phyloP scores from a whole-genome alignment of 2,888 invertebrate genomes.

The Trachelus iudaicus region DNA sequence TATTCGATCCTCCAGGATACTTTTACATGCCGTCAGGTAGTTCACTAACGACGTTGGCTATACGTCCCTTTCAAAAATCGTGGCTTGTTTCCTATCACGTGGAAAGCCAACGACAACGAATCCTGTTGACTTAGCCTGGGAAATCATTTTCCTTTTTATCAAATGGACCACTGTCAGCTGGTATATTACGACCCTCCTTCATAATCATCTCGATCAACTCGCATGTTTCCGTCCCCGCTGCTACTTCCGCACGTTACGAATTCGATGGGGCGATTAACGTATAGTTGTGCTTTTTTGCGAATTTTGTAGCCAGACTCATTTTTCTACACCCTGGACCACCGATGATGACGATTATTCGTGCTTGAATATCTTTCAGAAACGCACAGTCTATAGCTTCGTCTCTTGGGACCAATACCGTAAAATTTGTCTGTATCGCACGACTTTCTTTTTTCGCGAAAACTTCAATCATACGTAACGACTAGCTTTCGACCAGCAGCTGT shows the following conservation, averaged over 20 bases:
- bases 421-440: neutral
- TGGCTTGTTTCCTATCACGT: conserved; percentile 36
- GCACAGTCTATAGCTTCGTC: conserved; percentile 24
- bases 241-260: conserved; percentile 35
- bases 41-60: conserved; percentile 37
- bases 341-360: conserved; percentile 42
- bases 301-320: conserved; percentile 29
- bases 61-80: conserved; percentile 36
- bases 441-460: neutral
- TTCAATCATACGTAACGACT: neutral
- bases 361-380: conserved; percentile 10
- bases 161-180: conserved; percentile 36
- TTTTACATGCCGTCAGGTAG: conserved; percentile 34
- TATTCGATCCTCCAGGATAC: conserved; percentile 33
- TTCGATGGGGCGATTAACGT: conserved; percentile 31
- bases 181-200: conserved; percentile 33
- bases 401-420: conserved; percentile 22
- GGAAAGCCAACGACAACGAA: conserved; percentile 45
- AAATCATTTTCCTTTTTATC: conserved; percentile 37
- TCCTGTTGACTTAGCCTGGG: conserved; percentile 26
- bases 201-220: conserved; percentile 33
- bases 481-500: neutral
- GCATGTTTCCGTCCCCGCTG: conserved; percentile 23
- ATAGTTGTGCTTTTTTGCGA: conserved; percentile 36
- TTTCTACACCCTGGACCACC: conserved; percentile 41